Percentiles rank a stretch among this genome's conserved stretches.
phyloP scores from a whole-genome alignment of 2,797 vertebrate species.

The Myotis myotis region DNA sequence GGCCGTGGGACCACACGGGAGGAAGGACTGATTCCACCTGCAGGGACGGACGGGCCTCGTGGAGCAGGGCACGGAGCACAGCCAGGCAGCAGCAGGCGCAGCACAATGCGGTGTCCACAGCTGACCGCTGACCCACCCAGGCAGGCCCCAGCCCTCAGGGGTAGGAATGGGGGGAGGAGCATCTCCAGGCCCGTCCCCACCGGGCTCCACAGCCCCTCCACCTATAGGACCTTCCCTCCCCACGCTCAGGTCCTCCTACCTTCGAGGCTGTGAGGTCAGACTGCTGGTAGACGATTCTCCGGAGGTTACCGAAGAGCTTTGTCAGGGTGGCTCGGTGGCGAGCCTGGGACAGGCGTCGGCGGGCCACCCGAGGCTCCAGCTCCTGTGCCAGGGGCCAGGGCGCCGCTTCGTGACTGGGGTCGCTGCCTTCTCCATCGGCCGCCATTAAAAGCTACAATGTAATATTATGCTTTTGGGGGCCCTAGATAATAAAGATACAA shows the following conservation, averaged over 20 bases:
- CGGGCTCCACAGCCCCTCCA: not conserved
- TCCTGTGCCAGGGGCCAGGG: not conserved
- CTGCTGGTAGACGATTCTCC: constrained; percentile 78
- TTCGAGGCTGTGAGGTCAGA: constrained; percentile 81
- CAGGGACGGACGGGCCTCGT: not conserved
- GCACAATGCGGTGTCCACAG: rapidly evolving
- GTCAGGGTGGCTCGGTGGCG: constrained; percentile 80
- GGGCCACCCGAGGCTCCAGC: constrained; percentile 70
- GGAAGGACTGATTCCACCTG: not conserved
- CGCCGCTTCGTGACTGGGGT: not conserved
- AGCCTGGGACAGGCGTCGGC: constrained; percentile 81
- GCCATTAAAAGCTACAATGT: constrained; percentile 80
- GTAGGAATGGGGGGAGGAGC: too few relatives aligned
- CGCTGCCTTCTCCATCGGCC: constrained; percentile 53
- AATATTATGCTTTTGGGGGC: constrained; percentile 4
- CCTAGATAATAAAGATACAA: not conserved
- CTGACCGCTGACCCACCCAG: not conserved
- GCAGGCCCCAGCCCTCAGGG: rapidly evolving
- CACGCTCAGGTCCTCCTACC: constrained; percentile 76
- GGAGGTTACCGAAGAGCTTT: constrained; percentile 82
- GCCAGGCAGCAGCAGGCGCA: not conserved
- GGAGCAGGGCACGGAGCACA: not conserved
- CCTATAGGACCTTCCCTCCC: rapidly evolving
- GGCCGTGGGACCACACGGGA: not conserved
- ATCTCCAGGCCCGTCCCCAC: not conserved